Evolutionary conservation across 1,140 invertebrate genomes (phyloP), one percentile per base, ranked within the genome.

Genomic region (Drosophila chauvacae): DNA sequence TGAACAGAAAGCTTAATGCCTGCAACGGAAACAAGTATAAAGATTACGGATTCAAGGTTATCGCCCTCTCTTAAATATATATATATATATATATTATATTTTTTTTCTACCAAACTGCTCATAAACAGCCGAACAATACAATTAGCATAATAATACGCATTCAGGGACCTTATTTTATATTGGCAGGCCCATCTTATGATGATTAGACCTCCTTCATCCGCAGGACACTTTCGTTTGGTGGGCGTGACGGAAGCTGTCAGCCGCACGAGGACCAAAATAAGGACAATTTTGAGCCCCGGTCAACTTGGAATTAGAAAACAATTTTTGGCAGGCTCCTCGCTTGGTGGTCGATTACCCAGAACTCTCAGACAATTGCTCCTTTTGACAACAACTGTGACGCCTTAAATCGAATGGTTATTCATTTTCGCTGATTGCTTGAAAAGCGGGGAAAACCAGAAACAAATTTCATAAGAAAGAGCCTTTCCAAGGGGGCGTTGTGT

Each of bases 1-100:
- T 86, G 83, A 90, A 90, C 78, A 90, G 74, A 64, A 92, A 80
- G 66, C 83, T 90, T 74, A 92, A 75, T 71, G 91, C 65, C 91
- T 92, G 84, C 57, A 77, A 81, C 66, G 23, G 60, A 60, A 75
- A 76, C 39, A 77, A 74, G 56, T 62, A 37, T 39, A 72, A 35
- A 61, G 71, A 73, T 74, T 73, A 74, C 71, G 69, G 69, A 63
- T 63, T 41, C 10, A 53, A 75, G 73, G 61, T 75, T 65, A 58
- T 73, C 26, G 58, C 48, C 72, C 61, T 58, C 61, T 58, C 48
- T 30, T 33, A 53, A 35, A 35, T 20, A 14, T 53, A n/a, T 50
- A 20, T 20, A 20, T 20, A 44, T 45, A 28, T 48, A 13, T 45
- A 23, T 45, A 5, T n/a, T 7, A 4, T 53, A 2, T n/a, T 16